A percentile compares a stretch with the other conserved stretches of the same genome.
phyloP scores from a whole-genome alignment of 1,140 invertebrate genomes.

The Zeugodacus cucurbitae region DNA sequence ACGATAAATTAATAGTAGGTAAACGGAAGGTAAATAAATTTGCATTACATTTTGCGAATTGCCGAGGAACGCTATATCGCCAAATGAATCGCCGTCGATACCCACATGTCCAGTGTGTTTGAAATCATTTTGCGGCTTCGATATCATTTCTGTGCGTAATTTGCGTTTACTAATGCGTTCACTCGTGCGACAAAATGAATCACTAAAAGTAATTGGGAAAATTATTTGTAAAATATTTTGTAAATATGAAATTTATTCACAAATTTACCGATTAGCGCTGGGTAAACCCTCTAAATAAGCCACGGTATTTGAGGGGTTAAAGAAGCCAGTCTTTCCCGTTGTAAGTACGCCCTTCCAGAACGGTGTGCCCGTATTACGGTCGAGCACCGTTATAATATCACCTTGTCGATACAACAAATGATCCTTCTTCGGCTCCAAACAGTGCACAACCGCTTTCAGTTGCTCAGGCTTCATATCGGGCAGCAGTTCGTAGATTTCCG shows the following conservation, averaged over 20 bases:
- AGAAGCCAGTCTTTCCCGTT: conserved; percentile 87
- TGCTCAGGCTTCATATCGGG: conserved; percentile 92
- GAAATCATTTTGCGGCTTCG: conserved; percentile 94
- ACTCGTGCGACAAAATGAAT: conserved; percentile 60
- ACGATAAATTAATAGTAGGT: neutral
- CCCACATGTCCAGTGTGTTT: conserved; percentile 98
- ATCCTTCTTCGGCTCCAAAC: conserved; percentile 68
- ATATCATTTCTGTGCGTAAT: conserved; percentile 93
- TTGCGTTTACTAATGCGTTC: conserved; percentile 71
- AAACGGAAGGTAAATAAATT: neutral
- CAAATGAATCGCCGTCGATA: conserved; percentile 95
- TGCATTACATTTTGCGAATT: conserved; percentile 68
- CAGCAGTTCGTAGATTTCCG: conserved; percentile 82
- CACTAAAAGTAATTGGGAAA: conserved; percentile 44
- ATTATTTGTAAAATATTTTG: neutral
- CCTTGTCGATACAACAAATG: conserved; percentile 86
- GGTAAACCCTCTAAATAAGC: conserved; percentile 88
- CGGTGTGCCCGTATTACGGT: conserved; percentile 75
- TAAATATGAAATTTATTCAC: neutral
- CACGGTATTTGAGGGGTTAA: conserved; percentile 90
- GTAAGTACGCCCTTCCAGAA: conserved; percentile 89
- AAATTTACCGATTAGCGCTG: conserved; percentile 53
- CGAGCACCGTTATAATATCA: conserved; percentile 93
- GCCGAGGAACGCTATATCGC: conserved; percentile 89
- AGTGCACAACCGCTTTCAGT: conserved; percentile 74